Evolutionary conservation across 2,797 vertebrate genomes (phyloP).

Genomic region (Sebastes minor): DNA sequence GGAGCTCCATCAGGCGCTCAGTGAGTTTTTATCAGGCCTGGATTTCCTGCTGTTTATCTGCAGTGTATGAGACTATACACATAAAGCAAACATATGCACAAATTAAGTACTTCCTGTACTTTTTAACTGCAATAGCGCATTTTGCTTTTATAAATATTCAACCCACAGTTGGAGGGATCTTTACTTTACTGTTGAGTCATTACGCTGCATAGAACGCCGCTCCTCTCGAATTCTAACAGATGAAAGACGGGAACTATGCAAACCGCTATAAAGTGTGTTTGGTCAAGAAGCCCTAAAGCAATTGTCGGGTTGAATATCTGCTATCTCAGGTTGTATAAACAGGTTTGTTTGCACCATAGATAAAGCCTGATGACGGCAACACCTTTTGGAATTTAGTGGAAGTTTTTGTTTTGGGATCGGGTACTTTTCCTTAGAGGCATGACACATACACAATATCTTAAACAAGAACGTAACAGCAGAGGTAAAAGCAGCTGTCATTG

Average conservation of each 20-base stretch:
- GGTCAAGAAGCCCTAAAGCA: constrained; percentile 67
- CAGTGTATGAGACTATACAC: not conserved
- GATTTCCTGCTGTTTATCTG: constrained; percentile 43
- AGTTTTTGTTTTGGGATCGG: constrained; percentile 12
- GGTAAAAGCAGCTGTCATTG: no score
- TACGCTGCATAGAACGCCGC: not conserved
- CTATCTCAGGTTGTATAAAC: constrained; percentile 58
- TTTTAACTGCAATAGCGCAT: not conserved
- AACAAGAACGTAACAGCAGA: not conserved
- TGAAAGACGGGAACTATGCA: constrained; percentile 57
- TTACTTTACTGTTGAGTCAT: constrained; percentile 32
- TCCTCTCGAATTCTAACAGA: not conserved
- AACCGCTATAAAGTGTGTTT: constrained; percentile 64
- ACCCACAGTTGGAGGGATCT: not conserved
- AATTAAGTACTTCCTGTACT: constrained; percentile 7
- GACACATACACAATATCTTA: constrained; percentile 37
- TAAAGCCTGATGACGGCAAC: constrained; percentile 19
- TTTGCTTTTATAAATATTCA: constrained; percentile 20
- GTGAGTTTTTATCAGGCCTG: constrained; percentile 31
- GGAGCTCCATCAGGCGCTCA: constrained; percentile 37
- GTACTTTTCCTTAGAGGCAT: constrained; percentile 54
- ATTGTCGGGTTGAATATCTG: constrained; percentile 70
- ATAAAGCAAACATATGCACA: constrained; percentile 6
- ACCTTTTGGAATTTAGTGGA: constrained; percentile 43
- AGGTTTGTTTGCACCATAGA: constrained; percentile 48